Base-by-base conservation (phyloP, 2,113 vertebrate species). In the Sakesphorus luctuosus region DNA sequence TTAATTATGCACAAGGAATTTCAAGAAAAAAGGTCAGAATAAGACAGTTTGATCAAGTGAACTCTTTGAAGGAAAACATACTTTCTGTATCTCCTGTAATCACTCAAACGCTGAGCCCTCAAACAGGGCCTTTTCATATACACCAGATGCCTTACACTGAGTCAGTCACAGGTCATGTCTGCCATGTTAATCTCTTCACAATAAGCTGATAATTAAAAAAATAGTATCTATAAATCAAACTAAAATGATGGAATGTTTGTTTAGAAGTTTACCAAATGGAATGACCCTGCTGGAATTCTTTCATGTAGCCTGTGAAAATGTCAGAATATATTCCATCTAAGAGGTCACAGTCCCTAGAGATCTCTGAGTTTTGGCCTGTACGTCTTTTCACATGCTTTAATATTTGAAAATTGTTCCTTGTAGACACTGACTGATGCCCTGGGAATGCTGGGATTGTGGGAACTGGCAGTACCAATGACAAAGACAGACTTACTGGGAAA, bases 331-430 rank as follows among this genome's bases (percentile, higher is more conserved):
- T 97, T 98, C 96, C 94, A 91, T 97, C 98, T 97, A 93, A 96
- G 97, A 98, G 97, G 98, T 98, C 97, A 96, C 43, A 79, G 96
- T 98, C 98, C 97, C 98, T 73, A 87, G 97, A 94, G 98, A 97
- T 96, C 94, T 97, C 97, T 97, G 97, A 97, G 96, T 98, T 97
- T 98, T 96, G 97, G 98, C 98, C 87, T 97, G 96, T 91, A 97
- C 92, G 97, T 97, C 97, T 98, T 98, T 98, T 98, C 98, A 98
- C 98, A 98, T 98, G 98, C 97, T 98, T 98, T 97, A 98, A 97
- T 96, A 97, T 97, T 97, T 97, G 96, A 98, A 98, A 98, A 98
- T 96, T 96, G 94, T 98, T 98, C 96, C 97, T 98, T 96, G 97
- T 83, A 98, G 97, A 98, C 97, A 98, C 97, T 98, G 98, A 98